Percentiles rank a stretch among this genome's conserved stretches.
phyloP scores from a whole-genome alignment of 2,113 vertebrate species.

The Campylomormyrus numenius region DNA sequence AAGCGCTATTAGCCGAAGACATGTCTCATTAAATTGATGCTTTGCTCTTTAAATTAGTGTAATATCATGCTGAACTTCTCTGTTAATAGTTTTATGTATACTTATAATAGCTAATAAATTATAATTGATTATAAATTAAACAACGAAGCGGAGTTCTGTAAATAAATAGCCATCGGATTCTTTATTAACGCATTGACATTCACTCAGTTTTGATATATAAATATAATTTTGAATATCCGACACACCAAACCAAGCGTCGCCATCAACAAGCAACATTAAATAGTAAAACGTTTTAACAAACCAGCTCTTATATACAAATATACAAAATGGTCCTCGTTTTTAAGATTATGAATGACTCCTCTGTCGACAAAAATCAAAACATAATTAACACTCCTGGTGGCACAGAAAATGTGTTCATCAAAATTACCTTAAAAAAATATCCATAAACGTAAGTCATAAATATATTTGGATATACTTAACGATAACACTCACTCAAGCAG shows the following conservation, averaged over 20 bases:
- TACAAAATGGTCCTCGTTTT: constrained; percentile 68
- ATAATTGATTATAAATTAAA: neutral
- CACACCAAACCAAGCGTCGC: constrained; percentile 56
- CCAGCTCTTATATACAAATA: constrained; percentile 64
- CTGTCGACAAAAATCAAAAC: neutral
- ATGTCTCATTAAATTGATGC: neutral
- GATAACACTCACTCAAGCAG: neutral
- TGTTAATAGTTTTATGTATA: neutral
- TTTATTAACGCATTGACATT: constrained; percentile 70
- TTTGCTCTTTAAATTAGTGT: neutral
- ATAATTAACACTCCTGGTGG: constrained; percentile 5
- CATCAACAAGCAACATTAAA: constrained; percentile 60
- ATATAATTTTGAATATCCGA: constrained; percentile 64
- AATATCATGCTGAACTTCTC: neutral
- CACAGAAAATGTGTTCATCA: neutral
- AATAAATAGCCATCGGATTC: constrained; percentile 63
- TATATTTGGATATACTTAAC: neutral
- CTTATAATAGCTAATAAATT: neutral
- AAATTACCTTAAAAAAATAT: neutral
- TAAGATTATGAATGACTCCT: constrained; percentile 38
- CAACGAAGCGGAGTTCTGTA: constrained; percentile 22
- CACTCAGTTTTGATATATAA: constrained; percentile 63
- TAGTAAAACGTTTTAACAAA: constrained; percentile 45
- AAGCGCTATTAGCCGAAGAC: neutral
- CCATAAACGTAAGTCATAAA: neutral